These are phyloP conservation scores for Eristalinus sepulchralis DNA, from an alignment of 2,888 invertebrate species.

Conservation along the genomic window DNA sequence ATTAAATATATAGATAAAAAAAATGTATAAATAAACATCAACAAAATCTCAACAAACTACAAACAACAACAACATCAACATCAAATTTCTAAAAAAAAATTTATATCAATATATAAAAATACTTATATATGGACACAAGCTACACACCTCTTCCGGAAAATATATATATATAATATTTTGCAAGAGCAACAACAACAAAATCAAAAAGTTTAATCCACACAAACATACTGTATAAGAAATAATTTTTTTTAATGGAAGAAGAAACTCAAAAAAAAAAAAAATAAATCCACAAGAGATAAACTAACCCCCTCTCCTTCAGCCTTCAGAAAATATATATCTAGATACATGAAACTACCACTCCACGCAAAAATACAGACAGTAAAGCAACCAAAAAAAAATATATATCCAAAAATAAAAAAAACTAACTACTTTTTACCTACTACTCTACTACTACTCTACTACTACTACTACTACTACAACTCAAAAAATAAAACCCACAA, in stretches of 20 bases:
- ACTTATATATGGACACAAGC: conserved; percentile 70
- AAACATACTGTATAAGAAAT: conserved; percentile 50
- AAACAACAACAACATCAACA: conserved; percentile 66
- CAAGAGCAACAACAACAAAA: conserved; percentile 51
- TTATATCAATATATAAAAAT: conserved; percentile 20
- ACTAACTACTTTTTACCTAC: conserved; percentile 77
- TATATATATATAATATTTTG: conserved; percentile 61
- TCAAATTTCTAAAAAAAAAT: conserved; percentile 47
- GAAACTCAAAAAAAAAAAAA: conserved; percentile 35
- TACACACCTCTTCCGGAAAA: conserved; percentile 70
- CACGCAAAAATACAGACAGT: conserved; percentile 65
- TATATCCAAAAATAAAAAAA: conserved; percentile 44
- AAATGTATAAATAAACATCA: conserved; percentile 49
- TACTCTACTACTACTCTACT: conserved; percentile 79
- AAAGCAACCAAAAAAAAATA: conserved; percentile 23
- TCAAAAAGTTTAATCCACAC: conserved; percentile 27
- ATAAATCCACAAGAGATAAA: conserved; percentile 68
- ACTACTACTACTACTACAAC: conserved; percentile 75
- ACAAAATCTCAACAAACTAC: conserved; percentile 61
- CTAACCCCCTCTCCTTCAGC: conserved; percentile 72
- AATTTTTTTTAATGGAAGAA: conserved; percentile 49
- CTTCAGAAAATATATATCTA: conserved; percentile 70
- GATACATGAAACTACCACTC: conserved; percentile 69
- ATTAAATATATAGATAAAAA: conserved; percentile 3
- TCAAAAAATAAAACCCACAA: conserved; percentile 81